These are phyloP conservation scores for Mionectes macconnelli DNA, from an alignment of 2,113 vertebrate genomes.

Conservation along the genomic window DNA sequence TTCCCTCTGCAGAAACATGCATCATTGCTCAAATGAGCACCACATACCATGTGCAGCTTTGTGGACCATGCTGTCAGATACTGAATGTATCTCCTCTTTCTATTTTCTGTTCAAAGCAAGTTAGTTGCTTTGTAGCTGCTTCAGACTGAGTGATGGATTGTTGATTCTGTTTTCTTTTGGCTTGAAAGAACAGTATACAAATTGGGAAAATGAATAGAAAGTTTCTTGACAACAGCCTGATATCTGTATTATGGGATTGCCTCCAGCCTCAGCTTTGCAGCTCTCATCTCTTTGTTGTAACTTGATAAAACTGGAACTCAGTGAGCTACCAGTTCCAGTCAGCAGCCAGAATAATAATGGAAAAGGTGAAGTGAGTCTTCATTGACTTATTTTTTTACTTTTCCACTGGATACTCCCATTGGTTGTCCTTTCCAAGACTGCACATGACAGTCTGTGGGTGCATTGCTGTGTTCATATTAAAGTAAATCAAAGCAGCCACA, in stretches of 20 bases:
- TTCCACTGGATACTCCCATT: background rate
- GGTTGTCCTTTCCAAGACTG: background rate
- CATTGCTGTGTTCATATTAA: background rate
- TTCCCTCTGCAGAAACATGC: background rate
- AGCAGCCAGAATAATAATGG: background rate
- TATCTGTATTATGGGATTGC: background rate
- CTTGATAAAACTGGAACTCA: background rate
- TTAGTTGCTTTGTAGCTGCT: background rate
- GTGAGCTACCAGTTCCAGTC: background rate
- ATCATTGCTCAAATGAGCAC: background rate
- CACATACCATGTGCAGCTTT: background rate
- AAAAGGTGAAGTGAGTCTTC: background rate
- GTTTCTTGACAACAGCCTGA: background rate
- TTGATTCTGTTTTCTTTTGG: background rate
- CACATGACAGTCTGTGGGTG: background rate
- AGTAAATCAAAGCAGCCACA: background rate
- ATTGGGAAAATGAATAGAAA: background rate
- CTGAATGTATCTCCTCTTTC: background rate
- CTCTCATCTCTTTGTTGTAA: background rate
- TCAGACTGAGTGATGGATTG: background rate
- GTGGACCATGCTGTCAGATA: background rate
- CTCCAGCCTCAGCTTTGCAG: background rate
- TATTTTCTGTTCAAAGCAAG: background rate
- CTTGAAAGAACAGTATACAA: background rate
- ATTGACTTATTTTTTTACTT: background rate